Percentiles rank a stretch among this genome's conserved stretches.
Evolutionary conservation across 2,888 invertebrate species (phyloP).

Genomic region (Choristoneura rosaceana): DNA sequence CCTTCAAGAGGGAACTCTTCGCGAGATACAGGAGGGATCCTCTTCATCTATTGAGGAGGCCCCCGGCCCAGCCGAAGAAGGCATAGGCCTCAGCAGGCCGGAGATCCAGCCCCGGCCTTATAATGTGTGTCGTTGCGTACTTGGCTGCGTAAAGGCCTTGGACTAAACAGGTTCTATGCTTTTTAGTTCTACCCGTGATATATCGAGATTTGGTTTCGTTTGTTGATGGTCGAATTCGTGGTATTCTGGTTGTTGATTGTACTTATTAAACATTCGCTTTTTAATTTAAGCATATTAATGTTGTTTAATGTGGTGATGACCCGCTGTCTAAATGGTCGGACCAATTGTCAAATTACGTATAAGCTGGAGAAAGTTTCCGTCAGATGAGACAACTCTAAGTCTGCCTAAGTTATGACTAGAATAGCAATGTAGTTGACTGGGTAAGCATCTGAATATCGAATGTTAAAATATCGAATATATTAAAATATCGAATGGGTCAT

Average conservation of each 20-base stretch:
- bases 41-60: constrained; percentile 73
- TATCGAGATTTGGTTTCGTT: not conserved
- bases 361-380: too few relatives aligned
- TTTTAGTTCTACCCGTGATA: not conserved
- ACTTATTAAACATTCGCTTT: not conserved
- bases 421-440: too few relatives aligned
- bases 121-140: constrained; percentile 49
- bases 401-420: too few relatives aligned
- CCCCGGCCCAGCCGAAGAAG: constrained; percentile 68
- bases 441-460: too few relatives aligned
- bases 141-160: constrained; percentile 47
- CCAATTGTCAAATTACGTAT: too few relatives aligned
- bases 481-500: too few relatives aligned
- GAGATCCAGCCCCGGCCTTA: constrained; percentile 69
- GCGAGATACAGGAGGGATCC: constrained; percentile 90
- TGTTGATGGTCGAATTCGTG: not conserved
- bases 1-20: constrained; percentile 93
- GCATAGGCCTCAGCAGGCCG: constrained; percentile 82
- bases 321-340: too few relatives aligned
- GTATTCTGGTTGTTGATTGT: not conserved
- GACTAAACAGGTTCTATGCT: not conserved
- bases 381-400: too few relatives aligned
- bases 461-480: too few relatives aligned
- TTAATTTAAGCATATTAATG: not conserved
- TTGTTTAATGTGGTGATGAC: not conserved